Evolutionary conservation across 1,140 invertebrate species (phyloP).

Genomic region (Planococcus citri): DNA sequence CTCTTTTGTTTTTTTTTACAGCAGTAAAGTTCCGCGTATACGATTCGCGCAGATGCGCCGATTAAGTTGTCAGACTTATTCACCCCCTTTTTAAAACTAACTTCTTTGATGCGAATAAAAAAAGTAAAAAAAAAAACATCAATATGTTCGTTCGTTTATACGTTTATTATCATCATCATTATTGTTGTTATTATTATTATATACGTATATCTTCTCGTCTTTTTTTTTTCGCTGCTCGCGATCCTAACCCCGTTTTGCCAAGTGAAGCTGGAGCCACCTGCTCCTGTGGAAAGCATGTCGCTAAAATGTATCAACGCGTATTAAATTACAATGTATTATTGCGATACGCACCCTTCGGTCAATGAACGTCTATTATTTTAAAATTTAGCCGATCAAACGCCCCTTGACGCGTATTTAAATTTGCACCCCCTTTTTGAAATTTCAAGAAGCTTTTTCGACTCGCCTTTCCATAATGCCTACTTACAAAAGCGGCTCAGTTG

Average conservation of each 20-base stretch:
- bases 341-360: neutral
- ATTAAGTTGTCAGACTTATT: neutral
- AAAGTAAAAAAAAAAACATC: neutral
- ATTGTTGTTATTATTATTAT: neutral
- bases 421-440: slow-evolving; percentile 9
- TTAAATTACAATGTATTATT: slow-evolving; percentile 18
- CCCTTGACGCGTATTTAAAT: slow-evolving; percentile 15
- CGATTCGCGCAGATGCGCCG: neutral
- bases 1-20: too few relatives aligned
- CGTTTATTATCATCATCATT: neutral
- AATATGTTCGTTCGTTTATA: neutral
- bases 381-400: slow-evolving; percentile 5
- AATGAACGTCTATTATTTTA: slow-evolving; percentile 16
- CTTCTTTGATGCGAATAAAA: neutral
- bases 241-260: neutral
- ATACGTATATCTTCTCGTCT: too few relatives aligned
- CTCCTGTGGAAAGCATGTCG: neutral
- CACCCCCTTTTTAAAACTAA: neutral
- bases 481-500: too few relatives aligned
- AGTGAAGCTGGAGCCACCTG: slow-evolving; percentile 13
- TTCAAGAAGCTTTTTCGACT: slow-evolving; percentile 10
- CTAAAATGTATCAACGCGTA: neutral
- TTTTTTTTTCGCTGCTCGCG: neutral
- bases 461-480: neutral
- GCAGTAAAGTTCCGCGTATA: too few relatives aligned